Evolutionary conservation across 2,888 invertebrate species (phyloP), one percentile per base, ranked within the genome.

Genomic region (Lathronympha strigana): DNA sequence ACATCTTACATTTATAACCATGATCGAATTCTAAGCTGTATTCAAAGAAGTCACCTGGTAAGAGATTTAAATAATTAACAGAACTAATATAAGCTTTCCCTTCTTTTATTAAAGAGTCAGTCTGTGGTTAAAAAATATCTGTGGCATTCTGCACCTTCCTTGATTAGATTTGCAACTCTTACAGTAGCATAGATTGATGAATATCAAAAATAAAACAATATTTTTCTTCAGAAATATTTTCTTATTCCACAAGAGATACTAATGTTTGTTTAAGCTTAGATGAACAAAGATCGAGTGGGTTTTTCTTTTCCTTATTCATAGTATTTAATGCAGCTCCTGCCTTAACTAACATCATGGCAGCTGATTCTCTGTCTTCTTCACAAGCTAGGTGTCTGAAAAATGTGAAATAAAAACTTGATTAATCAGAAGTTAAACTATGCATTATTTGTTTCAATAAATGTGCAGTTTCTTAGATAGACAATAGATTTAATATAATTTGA

Each of bases 361-460:
- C 94, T 66, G 94, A 93, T 71, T 93, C 92, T 70, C 96, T 92
- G 72, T 95, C 94, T 84, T 97, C 97, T 83, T 97, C 97, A 86
- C 96, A 97, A 2, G 96, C 95, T 69, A 96, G 92, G 86, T 97
- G 97, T 66, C 94, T 94, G 84, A 88, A 90, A 9, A 67, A 43
- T 40, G 63, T 47, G 17, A 11, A 53, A 57, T 51, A 47, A 19
- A 23, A 31, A 19, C 25, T 17, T 13, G 4, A 17, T 9, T 9
- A 0, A 17, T 8, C 8, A 8, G 28, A 8, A 40, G 1, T 15
- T 6, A 40, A 8, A 40, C 17, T 38, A 38, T 15, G 38, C 5
- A 9, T 43, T 43, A 19, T 43, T 21, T 11, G 19, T 40, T 17
- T 40, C 15, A 8, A 40, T 2, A 19, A 21, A 43, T 6, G 19